These are phyloP conservation scores for Iselma pallidipennis DNA, from an alignment of 2,888 invertebrate genomes.

Conservation along the genomic window DNA sequence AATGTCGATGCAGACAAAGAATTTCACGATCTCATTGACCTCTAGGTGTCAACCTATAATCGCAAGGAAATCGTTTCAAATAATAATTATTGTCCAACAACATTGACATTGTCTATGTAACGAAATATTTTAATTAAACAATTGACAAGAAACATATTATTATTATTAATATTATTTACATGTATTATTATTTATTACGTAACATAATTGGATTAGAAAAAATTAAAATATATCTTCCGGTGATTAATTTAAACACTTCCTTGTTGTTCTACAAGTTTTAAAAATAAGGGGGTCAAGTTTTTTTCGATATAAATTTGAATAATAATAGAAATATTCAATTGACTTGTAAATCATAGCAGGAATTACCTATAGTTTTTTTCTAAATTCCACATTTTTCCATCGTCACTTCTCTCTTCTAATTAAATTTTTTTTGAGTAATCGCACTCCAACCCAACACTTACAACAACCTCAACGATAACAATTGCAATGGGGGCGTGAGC, in stretches of 20 bases:
- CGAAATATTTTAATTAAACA: background rate
- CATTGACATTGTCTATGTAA: slow-evolving; percentile 1
- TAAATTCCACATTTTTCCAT: too few species aligned
- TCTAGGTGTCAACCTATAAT: slow-evolving; percentile 28
- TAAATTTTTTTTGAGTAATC: background rate
- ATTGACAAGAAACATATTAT: background rate
- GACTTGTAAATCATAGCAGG: too few species aligned
- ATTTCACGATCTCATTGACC: slow-evolving; percentile 32
- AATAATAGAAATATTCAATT: too few species aligned
- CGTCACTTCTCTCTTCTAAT: too few species aligned
- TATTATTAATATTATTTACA: too few species aligned
- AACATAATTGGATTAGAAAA: background rate
- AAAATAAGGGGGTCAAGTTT: too few species aligned
- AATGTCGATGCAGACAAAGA: slow-evolving; percentile 19
- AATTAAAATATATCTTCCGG: background rate
- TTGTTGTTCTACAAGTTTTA: too few species aligned
- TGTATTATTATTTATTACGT: background rate
- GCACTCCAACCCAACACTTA: background rate
- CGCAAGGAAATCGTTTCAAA: slow-evolving; percentile 10
- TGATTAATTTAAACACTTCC: background rate
- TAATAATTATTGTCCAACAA: background rate
- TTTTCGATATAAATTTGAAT: too few species aligned
- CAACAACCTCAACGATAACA: background rate
- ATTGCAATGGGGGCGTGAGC: background rate
- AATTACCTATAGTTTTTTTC: too few species aligned